Evolutionary conservation across 2,888 invertebrate genomes (phyloP), one percentile per base, ranked within the genome.

Genomic region (Cryptocephalus primarius): DNA sequence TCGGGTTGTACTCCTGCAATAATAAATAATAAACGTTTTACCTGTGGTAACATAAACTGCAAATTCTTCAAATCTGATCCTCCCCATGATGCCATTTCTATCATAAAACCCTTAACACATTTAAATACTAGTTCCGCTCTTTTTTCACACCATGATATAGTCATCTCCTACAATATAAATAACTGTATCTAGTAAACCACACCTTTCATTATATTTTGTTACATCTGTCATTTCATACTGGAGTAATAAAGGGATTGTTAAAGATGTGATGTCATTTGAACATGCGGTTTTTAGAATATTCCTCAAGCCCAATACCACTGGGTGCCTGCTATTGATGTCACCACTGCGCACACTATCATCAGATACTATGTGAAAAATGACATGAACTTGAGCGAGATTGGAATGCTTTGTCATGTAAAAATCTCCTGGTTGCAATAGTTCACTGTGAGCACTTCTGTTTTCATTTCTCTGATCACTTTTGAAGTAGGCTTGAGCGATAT

Each of bases 51-150:
- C 48, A 92, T 73, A 66, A 89, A 88, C 67, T 87, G 86, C 32
- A 94, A 75, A 67, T 87, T 95, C 72, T 88, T 88, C 53, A 91
- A 74, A 70, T 88, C 89, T 0, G 88, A 85, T 33, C 91, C 91
- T 51, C 91, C 91, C 83, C 92, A 88, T 1, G 92, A 88, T 8
- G 89, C 87, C 77, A 93, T 91, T 76, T 99, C 99, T 70, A 99
- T 93, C 89, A 99, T 90, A 72, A 97, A 99, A 3, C 99, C 99
- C 74, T 99, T 99, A 44, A 95, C 90, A 72, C 99, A 99, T 73
- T 99, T 99, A 64, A 96, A 92, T 48, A 99, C 88, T 53, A 99
- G 75, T 73, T 99, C 99, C 1, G 97, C 96, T 60, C 97, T 76
- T 61, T 92, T 88, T 64, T 88, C 79, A 71, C 96, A 97, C 97